Conservation (phyloP, 2,113 vertebrate genomes). For the Pelodiscus sinensis region DNA sequence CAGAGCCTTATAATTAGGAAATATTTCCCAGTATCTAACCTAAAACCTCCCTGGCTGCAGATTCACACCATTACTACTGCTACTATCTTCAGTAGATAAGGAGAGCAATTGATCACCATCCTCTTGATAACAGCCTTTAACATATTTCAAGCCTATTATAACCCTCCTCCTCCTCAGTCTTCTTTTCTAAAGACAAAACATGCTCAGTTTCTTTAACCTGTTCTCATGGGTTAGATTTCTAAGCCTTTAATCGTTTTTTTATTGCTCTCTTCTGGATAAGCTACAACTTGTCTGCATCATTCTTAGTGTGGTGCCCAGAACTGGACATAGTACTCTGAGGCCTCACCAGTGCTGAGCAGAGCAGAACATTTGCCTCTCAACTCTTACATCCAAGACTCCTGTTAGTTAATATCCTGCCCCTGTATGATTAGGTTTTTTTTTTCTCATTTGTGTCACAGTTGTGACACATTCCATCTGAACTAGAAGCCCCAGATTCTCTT, state of each 20-base stretch:
- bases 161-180: not conserved
- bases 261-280: not conserved
- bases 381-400: not conserved
- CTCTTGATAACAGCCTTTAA: not conserved
- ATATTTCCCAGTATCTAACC: not conserved
- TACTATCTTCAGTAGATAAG: not conserved
- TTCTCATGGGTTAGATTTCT: not conserved
- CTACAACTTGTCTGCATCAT: not conserved
- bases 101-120: not conserved
- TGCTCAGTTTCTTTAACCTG: not conserved
- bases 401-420: not conserved
- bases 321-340: not conserved
- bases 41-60: not conserved
- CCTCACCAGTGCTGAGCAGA: not conserved
- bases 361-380: not conserved
- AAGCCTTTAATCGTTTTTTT: not conserved
- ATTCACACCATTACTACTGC: not conserved
- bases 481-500: not conserved
- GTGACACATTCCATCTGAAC: not conserved
- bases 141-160: not conserved
- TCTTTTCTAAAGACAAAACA: not conserved
- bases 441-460: not conserved
- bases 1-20: not conserved
- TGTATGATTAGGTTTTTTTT: not conserved
- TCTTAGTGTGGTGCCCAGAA: not conserved